Conservation (phyloP, 2,888 invertebrate species). For the Hirtodrosophila cameraria region DNA sequence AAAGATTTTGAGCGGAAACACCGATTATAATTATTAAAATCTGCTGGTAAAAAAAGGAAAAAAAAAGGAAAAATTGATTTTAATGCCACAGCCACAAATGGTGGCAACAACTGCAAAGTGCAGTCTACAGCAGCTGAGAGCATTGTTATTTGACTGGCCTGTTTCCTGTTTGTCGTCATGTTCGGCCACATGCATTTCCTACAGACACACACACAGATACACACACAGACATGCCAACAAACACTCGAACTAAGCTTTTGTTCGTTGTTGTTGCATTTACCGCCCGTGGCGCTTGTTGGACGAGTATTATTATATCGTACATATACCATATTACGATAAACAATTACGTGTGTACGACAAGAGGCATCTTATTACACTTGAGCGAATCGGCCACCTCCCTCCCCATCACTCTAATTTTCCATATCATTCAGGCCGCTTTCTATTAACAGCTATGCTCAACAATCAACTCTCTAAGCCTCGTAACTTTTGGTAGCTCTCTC, state of each 20-base stretch:
- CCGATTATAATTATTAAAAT: slow-evolving; percentile 39
- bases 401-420: no score
- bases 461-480: no score
- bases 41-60: slow-evolving; percentile 26
- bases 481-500: neutral
- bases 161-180: slow-evolving; percentile 61
- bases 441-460: no score
- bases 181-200: slow-evolving; percentile 60
- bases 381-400: no score
- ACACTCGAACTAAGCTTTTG: slow-evolving; percentile 8
- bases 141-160: slow-evolving; percentile 47
- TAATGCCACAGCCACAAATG: slow-evolving; percentile 8
- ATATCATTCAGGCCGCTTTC: no score
- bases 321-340: slow-evolving; percentile 47
- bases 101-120: neutral
- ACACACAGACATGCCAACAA: slow-evolving; percentile 26
- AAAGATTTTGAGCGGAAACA: slow-evolving; percentile 43
- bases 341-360: slow-evolving; percentile 39
- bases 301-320: slow-evolving; percentile 32
- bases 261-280: slow-evolving; percentile 22
- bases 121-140: slow-evolving; percentile 10
- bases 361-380: slow-evolving; percentile 63
- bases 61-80: slow-evolving; percentile 14
- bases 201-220: slow-evolving; percentile 18
- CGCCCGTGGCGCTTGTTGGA: slow-evolving; percentile 51